Conservation (phyloP, 2,797 vertebrate genomes). For the Liparis tanakae region DNA sequence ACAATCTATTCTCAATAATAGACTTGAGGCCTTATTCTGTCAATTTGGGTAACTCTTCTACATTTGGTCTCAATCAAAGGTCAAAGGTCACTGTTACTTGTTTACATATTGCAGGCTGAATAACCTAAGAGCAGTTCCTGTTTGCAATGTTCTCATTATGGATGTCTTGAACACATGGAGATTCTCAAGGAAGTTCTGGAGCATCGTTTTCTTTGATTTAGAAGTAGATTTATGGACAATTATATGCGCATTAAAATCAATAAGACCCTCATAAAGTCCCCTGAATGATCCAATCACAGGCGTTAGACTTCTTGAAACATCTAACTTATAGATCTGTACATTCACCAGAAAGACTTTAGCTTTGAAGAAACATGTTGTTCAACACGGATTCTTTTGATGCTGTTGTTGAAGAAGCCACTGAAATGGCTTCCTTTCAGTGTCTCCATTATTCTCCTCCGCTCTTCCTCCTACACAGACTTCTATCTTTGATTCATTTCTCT, state of each 20-base stretch:
- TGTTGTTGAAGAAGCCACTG: neutral
- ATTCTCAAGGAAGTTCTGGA: neutral
- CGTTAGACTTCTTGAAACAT: neutral
- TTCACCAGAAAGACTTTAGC: neutral
- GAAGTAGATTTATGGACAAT: neutral
- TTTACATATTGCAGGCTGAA: neutral
- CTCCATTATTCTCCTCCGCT: conserved; percentile 14
- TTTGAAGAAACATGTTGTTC: neutral
- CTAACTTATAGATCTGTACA: too few relatives aligned
- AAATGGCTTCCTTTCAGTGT: neutral
- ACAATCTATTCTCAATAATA: neutral
- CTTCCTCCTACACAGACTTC: conserved; percentile 19
- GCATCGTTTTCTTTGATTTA: neutral
- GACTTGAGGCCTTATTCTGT: neutral
- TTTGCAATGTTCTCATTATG: too few relatives aligned
- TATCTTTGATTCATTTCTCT: neutral
- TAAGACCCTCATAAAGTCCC: neutral
- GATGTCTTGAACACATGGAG: too few relatives aligned
- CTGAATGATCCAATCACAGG: too few relatives aligned
- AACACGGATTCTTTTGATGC: neutral
- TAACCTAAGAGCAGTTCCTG: neutral
- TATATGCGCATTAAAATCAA: too few relatives aligned
- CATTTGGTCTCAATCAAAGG: neutral
- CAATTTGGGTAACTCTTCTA: neutral
- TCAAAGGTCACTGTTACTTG: neutral